phyloP scores from a whole-genome alignment of 2,797 vertebrate species.

The Esox lucius region DNA sequence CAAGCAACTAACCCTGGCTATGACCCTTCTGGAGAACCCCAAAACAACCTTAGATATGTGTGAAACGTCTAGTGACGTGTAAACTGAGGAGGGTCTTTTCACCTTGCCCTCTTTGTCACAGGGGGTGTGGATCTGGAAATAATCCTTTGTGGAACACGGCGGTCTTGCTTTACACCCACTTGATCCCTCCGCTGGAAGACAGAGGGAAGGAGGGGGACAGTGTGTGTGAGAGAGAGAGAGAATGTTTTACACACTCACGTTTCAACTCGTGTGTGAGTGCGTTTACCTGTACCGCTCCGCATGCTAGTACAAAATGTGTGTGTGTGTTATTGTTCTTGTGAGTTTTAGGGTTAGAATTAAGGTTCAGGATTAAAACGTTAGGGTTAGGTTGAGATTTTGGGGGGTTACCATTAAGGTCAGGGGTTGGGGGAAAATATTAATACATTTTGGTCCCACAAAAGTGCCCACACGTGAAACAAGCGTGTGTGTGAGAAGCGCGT shows the following conservation, averaged over 20 bases:
- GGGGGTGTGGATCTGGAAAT: slow-evolving; percentile 90
- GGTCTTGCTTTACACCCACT: slow-evolving; percentile 78
- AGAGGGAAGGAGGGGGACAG: neutral
- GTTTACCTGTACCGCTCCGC: neutral
- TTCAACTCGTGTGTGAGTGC: neutral
- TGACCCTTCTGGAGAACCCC: neutral
- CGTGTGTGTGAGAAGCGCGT: slow-evolving; percentile 9
- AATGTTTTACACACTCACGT: neutral
- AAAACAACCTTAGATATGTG: neutral
- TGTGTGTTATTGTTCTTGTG: neutral
- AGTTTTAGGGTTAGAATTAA: too few species aligned
- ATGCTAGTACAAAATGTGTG: neutral
- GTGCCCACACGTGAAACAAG: too few species aligned
- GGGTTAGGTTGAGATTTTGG: too few species aligned
- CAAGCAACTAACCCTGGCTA: neutral
- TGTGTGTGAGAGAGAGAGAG: neutral
- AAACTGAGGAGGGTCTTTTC: slow-evolving; percentile 28
- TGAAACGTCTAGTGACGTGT: neutral
- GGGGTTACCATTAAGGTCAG: too few species aligned
- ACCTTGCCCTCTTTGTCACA: slow-evolving; percentile 94
- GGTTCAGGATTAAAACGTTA: too few species aligned
- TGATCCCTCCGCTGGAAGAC: slow-evolving; percentile 85
- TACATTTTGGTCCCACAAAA: too few species aligned
- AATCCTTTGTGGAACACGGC: slow-evolving; percentile 88
- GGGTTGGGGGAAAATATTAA: too few species aligned